Conservation (phyloP, 1,140 invertebrate genomes). For the Drosophila azteca region DNA sequence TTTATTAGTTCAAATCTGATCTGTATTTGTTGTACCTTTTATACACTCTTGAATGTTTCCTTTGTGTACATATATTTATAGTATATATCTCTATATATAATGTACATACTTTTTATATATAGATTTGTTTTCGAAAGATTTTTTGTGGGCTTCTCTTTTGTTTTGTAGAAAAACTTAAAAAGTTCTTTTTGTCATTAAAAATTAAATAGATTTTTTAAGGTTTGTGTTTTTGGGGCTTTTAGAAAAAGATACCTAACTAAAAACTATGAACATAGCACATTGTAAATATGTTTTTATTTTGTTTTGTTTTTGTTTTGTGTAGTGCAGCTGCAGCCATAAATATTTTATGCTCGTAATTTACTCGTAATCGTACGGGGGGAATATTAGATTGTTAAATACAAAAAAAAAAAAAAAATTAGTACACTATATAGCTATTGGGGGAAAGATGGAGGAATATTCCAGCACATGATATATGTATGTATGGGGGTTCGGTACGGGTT, state of each 20-base stretch:
- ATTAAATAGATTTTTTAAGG: constrained; percentile 46
- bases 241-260: constrained; percentile 68
- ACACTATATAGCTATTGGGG: constrained; percentile 33
- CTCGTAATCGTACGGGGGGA: constrained; percentile 32
- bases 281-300: constrained; percentile 44
- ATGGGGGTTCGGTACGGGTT: not conserved
- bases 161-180: constrained; percentile 74
- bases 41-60: constrained; percentile 64
- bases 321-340: constrained; percentile 76
- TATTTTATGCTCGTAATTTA: constrained; percentile 37
- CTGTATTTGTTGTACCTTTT: constrained; percentile 51
- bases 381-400: constrained; percentile 57
- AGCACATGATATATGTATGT: constrained; percentile 52
- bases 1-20: constrained; percentile 55
- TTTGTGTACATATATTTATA: constrained; percentile 50
- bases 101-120: constrained; percentile 38
- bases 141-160: constrained; percentile 61
- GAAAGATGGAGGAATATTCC: constrained; percentile 20
- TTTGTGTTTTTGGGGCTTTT: constrained; percentile 40
- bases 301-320: constrained; percentile 53
- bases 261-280: constrained; percentile 80
- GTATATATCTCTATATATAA: not conserved
- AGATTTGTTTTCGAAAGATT: constrained; percentile 56
- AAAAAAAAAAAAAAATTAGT: constrained; percentile 40
- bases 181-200: constrained; percentile 61